These are phyloP conservation scores for Mongoloraphidia duomilia DNA, from an alignment of 2,888 invertebrate species.

Conservation along the genomic window DNA sequence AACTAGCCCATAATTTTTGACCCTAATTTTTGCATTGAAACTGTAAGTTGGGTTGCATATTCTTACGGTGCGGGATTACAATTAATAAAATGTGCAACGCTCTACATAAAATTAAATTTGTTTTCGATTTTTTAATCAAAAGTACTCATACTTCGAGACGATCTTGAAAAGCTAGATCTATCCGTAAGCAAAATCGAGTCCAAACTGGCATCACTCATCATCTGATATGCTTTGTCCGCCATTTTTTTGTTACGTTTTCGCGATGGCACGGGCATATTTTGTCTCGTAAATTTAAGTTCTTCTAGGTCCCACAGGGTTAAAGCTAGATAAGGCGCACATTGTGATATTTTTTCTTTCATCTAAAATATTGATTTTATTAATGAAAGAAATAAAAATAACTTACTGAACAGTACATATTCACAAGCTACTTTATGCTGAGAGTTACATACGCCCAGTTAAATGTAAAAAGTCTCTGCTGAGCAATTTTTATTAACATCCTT, in stretches of 20 bases:
- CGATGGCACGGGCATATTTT: slow-evolving; percentile 23
- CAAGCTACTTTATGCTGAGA: background rate
- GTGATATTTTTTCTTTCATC: slow-evolving; percentile 37
- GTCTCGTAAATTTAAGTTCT: slow-evolving; percentile 27
- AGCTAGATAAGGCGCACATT: slow-evolving; percentile 43
- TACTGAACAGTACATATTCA: background rate
- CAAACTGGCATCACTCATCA: slow-evolving; percentile 20
- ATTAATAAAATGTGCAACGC: too few relatives aligned
- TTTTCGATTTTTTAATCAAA: too few relatives aligned
- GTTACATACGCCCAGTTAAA: background rate
- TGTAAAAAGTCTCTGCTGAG: background rate
- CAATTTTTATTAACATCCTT: background rate
- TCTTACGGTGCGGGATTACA: too few relatives aligned
- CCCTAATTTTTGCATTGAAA: too few relatives aligned
- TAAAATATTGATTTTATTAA: slow-evolving; percentile 19
- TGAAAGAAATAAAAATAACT: background rate
- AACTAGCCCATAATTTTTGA: too few relatives aligned
- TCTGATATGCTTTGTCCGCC: slow-evolving; percentile 19
- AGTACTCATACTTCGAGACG: slow-evolving; percentile 19
- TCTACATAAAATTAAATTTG: too few relatives aligned
- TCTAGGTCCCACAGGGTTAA: slow-evolving; percentile 34
- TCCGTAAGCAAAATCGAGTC: slow-evolving; percentile 24
- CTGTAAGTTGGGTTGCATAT: too few relatives aligned
- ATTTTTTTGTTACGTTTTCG: slow-evolving; percentile 19
- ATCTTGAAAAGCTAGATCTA: slow-evolving; percentile 21